Evolutionary conservation across 2,113 vertebrate genomes (phyloP), one percentile per base, ranked within the genome.

Genomic region (Stomatorhinus ivindoensis): DNA sequence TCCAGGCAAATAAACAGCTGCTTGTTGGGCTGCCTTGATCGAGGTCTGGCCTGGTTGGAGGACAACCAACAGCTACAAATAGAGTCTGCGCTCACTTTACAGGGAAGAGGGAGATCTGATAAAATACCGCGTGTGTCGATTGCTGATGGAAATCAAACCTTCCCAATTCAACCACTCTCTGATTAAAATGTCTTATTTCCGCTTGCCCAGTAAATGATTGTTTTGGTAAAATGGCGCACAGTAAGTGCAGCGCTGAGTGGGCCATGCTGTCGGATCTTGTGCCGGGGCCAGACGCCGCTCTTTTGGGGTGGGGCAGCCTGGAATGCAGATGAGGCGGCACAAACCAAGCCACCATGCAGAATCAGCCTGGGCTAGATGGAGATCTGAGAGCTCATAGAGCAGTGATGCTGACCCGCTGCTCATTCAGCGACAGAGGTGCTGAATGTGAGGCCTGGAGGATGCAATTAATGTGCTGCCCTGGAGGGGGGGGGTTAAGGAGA

Each of bases 1-100:
- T 92, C 42, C 80, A 87, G 90, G 87, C 89, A 91, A 91, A 92
- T 92, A 91, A 92, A 92, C 91, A 92, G 85, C 89, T 46, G 89
- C 87, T 90, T 89, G 92, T 91, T 90, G 89, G 80, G 53, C 11
- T 15, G 55, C 61, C 55, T 42, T 90, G 89, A 91, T 91, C 92
- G n/a, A 88, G 89, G 89, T 82, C 61, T 39, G 39, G 89, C 65
- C 89, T 88, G 89, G 61, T 87, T 92, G 92, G 91, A 90, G 89
- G 46, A 48, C 1, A 58, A 91, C 92, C 92, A 92, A 92, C 80
- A 89, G 9, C 89, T 44, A 92, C 89, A 92, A 85, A 90, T 47
- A 31, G 44, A 65, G 82, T 87, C 90, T 89, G 89, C 69, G 84
- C 53, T 90, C 86, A 76, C 44, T 90, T 80, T 89, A 47, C 35